Conservation (phyloP, 2,888 invertebrate genomes). For the Nephrotoma flavescens region DNA sequence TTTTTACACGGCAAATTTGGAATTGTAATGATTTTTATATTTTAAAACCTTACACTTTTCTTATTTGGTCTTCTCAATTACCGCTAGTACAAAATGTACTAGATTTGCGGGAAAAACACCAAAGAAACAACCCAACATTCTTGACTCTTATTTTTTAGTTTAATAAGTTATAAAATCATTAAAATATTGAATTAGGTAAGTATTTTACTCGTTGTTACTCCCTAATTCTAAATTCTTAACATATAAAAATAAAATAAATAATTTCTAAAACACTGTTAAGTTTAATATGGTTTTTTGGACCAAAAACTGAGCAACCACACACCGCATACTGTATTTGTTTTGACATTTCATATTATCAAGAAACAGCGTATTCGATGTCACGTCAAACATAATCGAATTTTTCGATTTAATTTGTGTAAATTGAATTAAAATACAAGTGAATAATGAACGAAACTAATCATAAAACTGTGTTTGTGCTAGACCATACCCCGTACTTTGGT, state of each 20-base stretch:
- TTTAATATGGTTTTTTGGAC: too few species aligned
- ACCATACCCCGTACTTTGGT: slow-evolving; percentile 84
- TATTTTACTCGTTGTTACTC: too few species aligned
- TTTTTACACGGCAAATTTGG: too few species aligned
- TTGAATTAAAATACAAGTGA: not conserved
- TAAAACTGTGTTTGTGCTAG: slow-evolving; percentile 91
- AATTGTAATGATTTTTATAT: too few species aligned
- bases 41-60: too few species aligned
- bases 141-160: too few species aligned
- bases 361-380: not conserved
- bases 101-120: not conserved
- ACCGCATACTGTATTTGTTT: not conserved
- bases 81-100: not conserved
- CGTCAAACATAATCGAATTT: not conserved
- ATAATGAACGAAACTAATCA: slow-evolving; percentile 44
- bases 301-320: not conserved
- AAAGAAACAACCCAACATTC: not conserved
- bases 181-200: too few species aligned
- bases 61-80: not conserved
- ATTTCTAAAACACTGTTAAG: too few species aligned
- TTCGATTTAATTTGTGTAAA: not conserved
- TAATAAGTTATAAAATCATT: too few species aligned
- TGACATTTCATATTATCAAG: not conserved
- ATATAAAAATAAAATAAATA: too few species aligned
- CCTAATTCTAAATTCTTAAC: too few species aligned